Conservation (phyloP, 2,888 invertebrate species). For the Antheraea assamensis region DNA sequence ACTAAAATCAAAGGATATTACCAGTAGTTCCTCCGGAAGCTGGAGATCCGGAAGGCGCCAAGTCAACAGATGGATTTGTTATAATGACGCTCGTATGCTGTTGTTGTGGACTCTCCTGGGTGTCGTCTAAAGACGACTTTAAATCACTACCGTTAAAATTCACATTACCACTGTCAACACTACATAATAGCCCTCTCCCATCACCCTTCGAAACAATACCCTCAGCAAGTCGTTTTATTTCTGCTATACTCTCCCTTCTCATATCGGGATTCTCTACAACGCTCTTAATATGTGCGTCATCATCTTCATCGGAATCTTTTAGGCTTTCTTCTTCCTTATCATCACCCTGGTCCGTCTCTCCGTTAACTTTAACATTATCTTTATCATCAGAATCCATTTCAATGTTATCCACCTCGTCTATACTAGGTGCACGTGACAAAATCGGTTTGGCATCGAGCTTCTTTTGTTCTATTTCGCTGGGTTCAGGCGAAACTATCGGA, state of each 20-base stretch:
- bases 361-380: slow-evolving; percentile 70
- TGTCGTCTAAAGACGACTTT: slow-evolving; percentile 63
- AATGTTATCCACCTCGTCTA: slow-evolving; percentile 76
- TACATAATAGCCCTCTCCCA: slow-evolving; percentile 69
- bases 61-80: slow-evolving; percentile 87
- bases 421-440: slow-evolving; percentile 72
- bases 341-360: slow-evolving; percentile 81
- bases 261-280: slow-evolving; percentile 74
- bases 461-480: slow-evolving; percentile 72
- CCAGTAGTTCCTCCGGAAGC: slow-evolving; percentile 72
- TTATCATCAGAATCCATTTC: slow-evolving; percentile 69
- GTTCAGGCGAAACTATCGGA: slow-evolving; percentile 75
- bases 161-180: slow-evolving; percentile 71
- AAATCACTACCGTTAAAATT: slow-evolving; percentile 66
- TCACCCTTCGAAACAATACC: slow-evolving; percentile 78
- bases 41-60: slow-evolving; percentile 75
- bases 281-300: slow-evolving; percentile 66
- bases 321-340: slow-evolving; percentile 77
- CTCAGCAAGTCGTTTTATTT: slow-evolving; percentile 75
- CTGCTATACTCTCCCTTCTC: slow-evolving; percentile 75
- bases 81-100: slow-evolving; percentile 86
- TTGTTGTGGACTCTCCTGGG: slow-evolving; percentile 54
- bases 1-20: slow-evolving; percentile 33
- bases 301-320: slow-evolving; percentile 77
- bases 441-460: slow-evolving; percentile 62